Base-by-base conservation (phyloP, 2,113 vertebrate genomes). In the Trachemys scripta region DNA sequence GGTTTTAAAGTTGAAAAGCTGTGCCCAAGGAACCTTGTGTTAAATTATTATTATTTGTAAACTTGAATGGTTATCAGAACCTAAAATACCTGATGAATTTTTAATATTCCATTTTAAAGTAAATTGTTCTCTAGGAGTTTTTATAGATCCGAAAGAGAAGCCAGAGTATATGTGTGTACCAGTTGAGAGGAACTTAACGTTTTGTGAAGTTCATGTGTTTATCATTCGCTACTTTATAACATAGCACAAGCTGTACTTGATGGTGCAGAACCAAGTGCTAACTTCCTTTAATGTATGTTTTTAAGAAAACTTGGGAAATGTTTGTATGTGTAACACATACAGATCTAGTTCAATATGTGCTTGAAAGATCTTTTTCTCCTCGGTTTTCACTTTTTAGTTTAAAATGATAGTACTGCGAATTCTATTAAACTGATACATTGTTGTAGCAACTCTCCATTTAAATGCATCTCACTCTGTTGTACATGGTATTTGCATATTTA, bases 401-500 rank as follows among this genome's bases (percentile, higher is more conserved):
- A 84, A 89, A 97, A 84, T 72, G 54, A 87, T 81, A 95, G 59
- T 88, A 59, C 84, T 97, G 69, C 65, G 90, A 96, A 92, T 88
- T 85, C 85, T 96, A 85, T 97, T 93, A 94, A 97, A 96, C 88
- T 96, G 90, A 84, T 94, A 82, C 95, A 84, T 90, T 97, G 94
- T 97, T 95, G 95, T 92, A 93, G 62, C 1, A 1, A 57, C 90
- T 96, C 84, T 79, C 94, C 83, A 94, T 97, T 91, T 93, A 97
- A 98, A 96, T 97, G 82, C 75, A 93, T 97, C 93, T 98, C 90
- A 96, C 88, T 96, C 85, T 85, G 90, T 97, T 96, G 95, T 97
- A 89, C 93, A 92, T 97, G 93, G 82, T 94, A 96, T 98, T 98
- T 98, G 95, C 91, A 94, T 98, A 97, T 98, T 92, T 98, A 99